Conservation (phyloP, 2,797 vertebrate genomes). For the Gambusia yucatana region DNA sequence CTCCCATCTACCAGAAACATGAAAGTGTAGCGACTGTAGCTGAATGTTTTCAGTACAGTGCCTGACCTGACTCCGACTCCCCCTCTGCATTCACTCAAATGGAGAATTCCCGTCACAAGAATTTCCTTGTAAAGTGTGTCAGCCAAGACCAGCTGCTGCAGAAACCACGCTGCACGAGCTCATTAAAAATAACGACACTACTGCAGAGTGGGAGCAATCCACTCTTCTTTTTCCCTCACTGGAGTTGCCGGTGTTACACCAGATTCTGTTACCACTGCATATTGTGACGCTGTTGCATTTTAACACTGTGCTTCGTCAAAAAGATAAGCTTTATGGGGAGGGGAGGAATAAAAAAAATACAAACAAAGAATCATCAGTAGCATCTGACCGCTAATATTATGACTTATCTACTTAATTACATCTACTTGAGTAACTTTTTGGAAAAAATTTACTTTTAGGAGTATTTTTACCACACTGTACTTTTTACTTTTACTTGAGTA, state of each 20-base stretch:
- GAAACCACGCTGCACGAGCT: constrained; percentile 4
- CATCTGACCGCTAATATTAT: too few species aligned
- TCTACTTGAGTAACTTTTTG: too few species aligned
- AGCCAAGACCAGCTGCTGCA: constrained; percentile 31
- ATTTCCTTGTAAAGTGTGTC: constrained; percentile 52
- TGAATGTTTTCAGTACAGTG: constrained; percentile 47
- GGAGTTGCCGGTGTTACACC: not conserved
- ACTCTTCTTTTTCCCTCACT: not conserved
- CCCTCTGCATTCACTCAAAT: constrained; percentile 26
- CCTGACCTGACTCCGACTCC: constrained; percentile 32
- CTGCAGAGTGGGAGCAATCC: not conserved
- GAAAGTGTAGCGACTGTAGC: constrained; percentile 15
- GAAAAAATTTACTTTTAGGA: too few species aligned
- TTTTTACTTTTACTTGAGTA: too few species aligned
- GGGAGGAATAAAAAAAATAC: too few species aligned
- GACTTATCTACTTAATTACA: too few species aligned
- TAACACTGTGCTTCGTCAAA: too few species aligned
- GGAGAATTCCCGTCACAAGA: constrained; percentile 56
- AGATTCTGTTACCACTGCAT: too few species aligned
- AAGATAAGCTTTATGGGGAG: too few species aligned
- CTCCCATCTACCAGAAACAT: constrained; percentile 43
- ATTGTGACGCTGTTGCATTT: too few species aligned
- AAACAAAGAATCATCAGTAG: too few species aligned
- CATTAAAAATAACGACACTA: constrained; percentile 13
- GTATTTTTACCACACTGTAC: too few species aligned